Evolutionary conservation across 2,888 invertebrate species (phyloP).

Genomic region (Hydroisotoma schaefferi): DNA sequence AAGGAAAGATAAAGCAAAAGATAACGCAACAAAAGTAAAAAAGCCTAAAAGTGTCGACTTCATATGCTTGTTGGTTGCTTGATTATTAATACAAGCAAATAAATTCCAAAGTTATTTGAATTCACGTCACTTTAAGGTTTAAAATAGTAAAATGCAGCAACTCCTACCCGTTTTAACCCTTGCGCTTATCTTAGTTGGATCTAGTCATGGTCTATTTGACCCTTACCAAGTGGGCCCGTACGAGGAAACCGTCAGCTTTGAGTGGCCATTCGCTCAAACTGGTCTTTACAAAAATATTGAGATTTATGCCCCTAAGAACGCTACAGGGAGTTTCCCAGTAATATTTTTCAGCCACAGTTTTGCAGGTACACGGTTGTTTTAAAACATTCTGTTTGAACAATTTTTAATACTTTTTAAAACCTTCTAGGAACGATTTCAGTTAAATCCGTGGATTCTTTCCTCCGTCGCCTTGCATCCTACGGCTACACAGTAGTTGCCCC

Average conservation of each 20-base stretch:
- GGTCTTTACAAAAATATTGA: slow-evolving; percentile 18
- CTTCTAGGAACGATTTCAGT: slow-evolving; percentile 16
- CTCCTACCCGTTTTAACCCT: too few species aligned
- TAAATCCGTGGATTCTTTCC: slow-evolving; percentile 22
- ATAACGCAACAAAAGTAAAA: too few species aligned
- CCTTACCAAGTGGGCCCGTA: slow-evolving; percentile 22
- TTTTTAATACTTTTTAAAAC: not conserved
- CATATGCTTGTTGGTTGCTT: too few species aligned
- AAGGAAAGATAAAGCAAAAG: too few species aligned
- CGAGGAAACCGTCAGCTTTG: slow-evolving; percentile 10
- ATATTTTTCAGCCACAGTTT: slow-evolving; percentile 29
- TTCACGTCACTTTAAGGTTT: not conserved
- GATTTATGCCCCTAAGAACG: slow-evolving; percentile 22
- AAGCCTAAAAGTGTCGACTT: too few species aligned
- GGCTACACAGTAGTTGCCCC: slow-evolving; percentile 37
- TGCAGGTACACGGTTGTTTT: slow-evolving; percentile 12
- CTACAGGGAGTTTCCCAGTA: slow-evolving; percentile 18
- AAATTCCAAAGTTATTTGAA: not conserved
- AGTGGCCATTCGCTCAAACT: slow-evolving; percentile 11
- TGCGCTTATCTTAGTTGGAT: too few species aligned
- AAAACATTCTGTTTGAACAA: not conserved
- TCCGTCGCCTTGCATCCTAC: slow-evolving; percentile 26
- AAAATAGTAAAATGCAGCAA: slow-evolving; percentile 7
- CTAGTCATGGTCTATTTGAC: slow-evolving; percentile 17
- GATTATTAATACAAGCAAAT: too few species aligned